Base-by-base conservation (phyloP, 2,113 vertebrate species). In the Cinclus cinclus region DNA sequence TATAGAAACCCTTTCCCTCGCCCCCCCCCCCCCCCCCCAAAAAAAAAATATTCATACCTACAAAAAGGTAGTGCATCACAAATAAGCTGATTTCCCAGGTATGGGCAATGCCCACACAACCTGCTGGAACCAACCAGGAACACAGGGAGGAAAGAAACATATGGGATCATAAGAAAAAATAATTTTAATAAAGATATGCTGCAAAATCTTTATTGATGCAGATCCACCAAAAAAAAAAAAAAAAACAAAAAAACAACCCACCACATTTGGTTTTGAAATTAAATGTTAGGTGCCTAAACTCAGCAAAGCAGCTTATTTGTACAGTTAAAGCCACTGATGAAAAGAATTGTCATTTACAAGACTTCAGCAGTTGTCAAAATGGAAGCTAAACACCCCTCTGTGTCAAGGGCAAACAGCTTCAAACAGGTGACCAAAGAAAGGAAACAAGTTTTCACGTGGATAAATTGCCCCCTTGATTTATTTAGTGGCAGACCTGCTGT, bases 91-190 rank as follows among this genome's bases (percentile, higher is more conserved):
- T 69, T 74, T 60, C 27, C 31, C 4, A 19, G 4, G 16, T 16
- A 13, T 4, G n/a, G 12, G 15, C 2, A 21, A 59, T 50, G 23
- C 22, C 10, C 44, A 46, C 11, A 20, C 35, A 13, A 13, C 12
- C 31, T 49, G 11, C 52, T 70, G 39, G 22, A 22, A 58, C 14
- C 39, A 80, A 15, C 11, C 15, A 87, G 13, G 39, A 28, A 33
- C 31, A 41, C 23, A 4, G 9, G n/a, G 21, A 71, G 41, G 11
- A 6, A n/a, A 55, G 15, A 62, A 56, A 11, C 1, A 10, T 0
- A 1, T 1, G 2, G 14, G 16, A 79, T 71, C 27, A 33, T 47
- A n/a, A 41, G 10, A 75, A 63, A 52, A 24, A 10, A 7, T 4
- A 2, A 10, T 16, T 56, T 87, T 65, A 59, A 62, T 22, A 49